Evolutionary conservation across 2,888 invertebrate genomes (phyloP).

Genomic region (Micoletzkya japonica): DNA sequence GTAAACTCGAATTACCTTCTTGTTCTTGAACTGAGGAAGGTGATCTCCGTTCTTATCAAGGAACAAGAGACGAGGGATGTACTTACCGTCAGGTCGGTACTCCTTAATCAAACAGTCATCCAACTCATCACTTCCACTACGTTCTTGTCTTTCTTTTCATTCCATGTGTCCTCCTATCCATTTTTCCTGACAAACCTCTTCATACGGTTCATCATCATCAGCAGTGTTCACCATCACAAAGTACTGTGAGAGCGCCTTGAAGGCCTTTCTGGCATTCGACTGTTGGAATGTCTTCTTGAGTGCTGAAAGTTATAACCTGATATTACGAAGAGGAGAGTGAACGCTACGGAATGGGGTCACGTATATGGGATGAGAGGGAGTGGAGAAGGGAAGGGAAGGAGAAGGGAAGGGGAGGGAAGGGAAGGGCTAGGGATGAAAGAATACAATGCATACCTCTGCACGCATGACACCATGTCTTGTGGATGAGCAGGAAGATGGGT

Average conservation of each 20-base stretch:
- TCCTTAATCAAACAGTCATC: slow-evolving; percentile 41
- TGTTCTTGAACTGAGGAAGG: slow-evolving; percentile 59
- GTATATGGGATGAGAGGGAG: neutral
- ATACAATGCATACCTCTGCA: slow-evolving; percentile 63
- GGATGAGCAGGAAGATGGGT: slow-evolving; percentile 67
- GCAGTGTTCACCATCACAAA: slow-evolving; percentile 67
- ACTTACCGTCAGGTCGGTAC: slow-evolving; percentile 62
- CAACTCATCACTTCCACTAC: neutral
- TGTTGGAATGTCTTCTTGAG: slow-evolving; percentile 63
- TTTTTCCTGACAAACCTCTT: neutral
- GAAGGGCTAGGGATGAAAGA: neutral
- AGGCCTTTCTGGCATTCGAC: slow-evolving; percentile 63
- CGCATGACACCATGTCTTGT: slow-evolving; percentile 68
- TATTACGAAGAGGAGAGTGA: slow-evolving; percentile 2
- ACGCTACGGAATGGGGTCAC: neutral
- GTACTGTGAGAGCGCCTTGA: slow-evolving; percentile 60
- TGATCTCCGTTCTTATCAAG: slow-evolving; percentile 62
- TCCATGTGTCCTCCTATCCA: neutral
- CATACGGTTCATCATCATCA: slow-evolving; percentile 65
- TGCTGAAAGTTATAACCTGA: slow-evolving; percentile 41
- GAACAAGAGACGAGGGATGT: slow-evolving; percentile 61
- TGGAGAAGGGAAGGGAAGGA: neutral
- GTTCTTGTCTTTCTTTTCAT: neutral
- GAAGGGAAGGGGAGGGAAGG: neutral
- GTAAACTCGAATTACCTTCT: slow-evolving; percentile 37